Conservation (phyloP, 2,797 vertebrate genomes). For the Lycodopsis pacificus region DNA sequence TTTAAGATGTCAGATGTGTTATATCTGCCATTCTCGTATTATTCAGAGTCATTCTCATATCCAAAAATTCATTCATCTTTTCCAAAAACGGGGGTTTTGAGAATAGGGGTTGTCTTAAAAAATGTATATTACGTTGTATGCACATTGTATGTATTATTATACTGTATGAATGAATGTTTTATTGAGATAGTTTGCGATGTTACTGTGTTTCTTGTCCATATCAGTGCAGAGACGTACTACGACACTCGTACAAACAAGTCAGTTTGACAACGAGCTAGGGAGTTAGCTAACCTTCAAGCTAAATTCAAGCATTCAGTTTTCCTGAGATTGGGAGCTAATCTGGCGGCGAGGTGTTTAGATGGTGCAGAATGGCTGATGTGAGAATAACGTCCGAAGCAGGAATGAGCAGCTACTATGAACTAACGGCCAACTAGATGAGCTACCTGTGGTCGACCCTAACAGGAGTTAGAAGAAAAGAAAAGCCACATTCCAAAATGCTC, state of each 20-base stretch:
- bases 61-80: neutral
- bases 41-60: neutral
- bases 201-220: neutral
- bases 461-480: neutral
- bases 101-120: neutral
- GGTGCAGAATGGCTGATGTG: slow-evolving; percentile 57
- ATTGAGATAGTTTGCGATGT: neutral
- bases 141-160: neutral
- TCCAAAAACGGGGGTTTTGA: neutral
- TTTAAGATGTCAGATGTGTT: neutral
- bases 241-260: slow-evolving; percentile 8
- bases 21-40: neutral
- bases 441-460: slow-evolving; percentile 14
- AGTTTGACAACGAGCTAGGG: slow-evolving; percentile 2
- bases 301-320: slow-evolving; percentile 48
- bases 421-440: slow-evolving; percentile 34
- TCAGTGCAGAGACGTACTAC: neutral
- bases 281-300: slow-evolving; percentile 28
- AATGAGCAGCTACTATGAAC: slow-evolving; percentile 37
- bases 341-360: slow-evolving; percentile 16
- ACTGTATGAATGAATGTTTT: neutral
- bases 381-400: slow-evolving; percentile 51
- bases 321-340: slow-evolving; percentile 62
- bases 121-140: neutral
- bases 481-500: slow-evolving; percentile 27